A percentile compares a stretch with the other conserved stretches of the same genome.
Conservation (phyloP, 1,140 invertebrate species). For the Agraylea sexmaculata region DNA sequence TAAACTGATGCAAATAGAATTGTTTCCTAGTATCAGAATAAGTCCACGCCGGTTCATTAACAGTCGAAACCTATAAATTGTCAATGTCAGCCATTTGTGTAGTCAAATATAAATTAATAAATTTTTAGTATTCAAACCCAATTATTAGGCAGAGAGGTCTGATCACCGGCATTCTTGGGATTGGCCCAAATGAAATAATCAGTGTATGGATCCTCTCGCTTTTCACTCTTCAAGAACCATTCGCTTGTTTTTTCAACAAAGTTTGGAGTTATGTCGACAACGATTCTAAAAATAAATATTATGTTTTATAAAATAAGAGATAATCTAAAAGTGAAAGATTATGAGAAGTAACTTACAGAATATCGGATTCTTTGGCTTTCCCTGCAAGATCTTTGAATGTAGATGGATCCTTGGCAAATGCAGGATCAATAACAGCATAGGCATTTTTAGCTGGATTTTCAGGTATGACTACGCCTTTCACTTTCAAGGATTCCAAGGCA, state of each 20-base stretch:
- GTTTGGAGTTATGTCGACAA: conserved; percentile 42
- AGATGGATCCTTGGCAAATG: conserved; percentile 19
- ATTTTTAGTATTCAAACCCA: conserved; percentile 43
- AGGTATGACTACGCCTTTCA: conserved; percentile 16
- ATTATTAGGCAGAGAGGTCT: conserved; percentile 50
- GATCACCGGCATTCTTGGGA: conserved; percentile 27
- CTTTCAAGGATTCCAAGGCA: conserved; percentile 6
- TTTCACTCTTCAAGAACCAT: conserved; percentile 60
- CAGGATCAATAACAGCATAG: conserved; percentile 24
- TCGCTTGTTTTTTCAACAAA: conserved; percentile 34
- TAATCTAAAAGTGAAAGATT: background rate
- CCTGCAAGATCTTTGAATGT: conserved; percentile 31
- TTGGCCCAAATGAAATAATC: conserved; percentile 61
- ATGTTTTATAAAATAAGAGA: conserved; percentile 1
- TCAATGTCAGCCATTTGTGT: background rate
- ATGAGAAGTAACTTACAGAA: conserved; percentile 26
- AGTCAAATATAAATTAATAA: background rate
- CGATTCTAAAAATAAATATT: conserved; percentile 24
- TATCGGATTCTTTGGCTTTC: conserved; percentile 29
- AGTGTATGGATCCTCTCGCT: conserved; percentile 39
- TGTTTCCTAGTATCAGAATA: conserved; percentile 40
- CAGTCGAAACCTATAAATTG: conserved; percentile 25
- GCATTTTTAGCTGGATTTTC: conserved; percentile 23
- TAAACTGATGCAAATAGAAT: conserved; percentile 55
- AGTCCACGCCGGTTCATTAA: conserved; percentile 42